These are phyloP conservation scores for Eulemur rufifrons DNA, from an alignment of 2,113 vertebrate species.

Conservation along the genomic window DNA sequence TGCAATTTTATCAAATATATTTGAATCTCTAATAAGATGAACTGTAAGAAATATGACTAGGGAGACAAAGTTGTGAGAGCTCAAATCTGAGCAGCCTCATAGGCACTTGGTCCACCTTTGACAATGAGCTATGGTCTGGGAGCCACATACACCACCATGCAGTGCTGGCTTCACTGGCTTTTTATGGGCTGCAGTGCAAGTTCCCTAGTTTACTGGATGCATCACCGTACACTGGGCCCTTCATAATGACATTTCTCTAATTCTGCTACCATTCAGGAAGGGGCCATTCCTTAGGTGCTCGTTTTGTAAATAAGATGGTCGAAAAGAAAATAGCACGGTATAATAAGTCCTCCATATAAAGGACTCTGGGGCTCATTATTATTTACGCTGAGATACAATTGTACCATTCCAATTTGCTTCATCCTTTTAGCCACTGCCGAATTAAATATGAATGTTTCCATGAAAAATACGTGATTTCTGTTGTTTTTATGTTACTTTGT, in stretches of 20 bases:
- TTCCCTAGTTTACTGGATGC: too few relatives aligned
- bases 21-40: neutral
- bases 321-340: neutral
- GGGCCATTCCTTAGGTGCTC: neutral
- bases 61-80: neutral
- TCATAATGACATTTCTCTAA: neutral
- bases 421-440: neutral
- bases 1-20: neutral
- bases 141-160: too few relatives aligned
- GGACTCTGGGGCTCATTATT: neutral
- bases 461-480: neutral
- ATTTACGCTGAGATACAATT: neutral
- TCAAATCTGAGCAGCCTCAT: rapidly evolving
- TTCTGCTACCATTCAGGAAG: neutral
- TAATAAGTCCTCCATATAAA: neutral
- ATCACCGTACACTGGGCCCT: neutral
- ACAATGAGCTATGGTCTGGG: too few relatives aligned
- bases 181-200: rapidly evolving
- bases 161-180: neutral
- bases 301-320: neutral
- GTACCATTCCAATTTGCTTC: neutral
- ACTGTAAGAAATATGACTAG: neutral
- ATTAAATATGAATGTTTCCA: neutral
- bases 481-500: neutral
- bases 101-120: neutral